Evolutionary conservation across 1,140 invertebrate genomes (phyloP).

Genomic region (Sesamia nonagrioides): DNA sequence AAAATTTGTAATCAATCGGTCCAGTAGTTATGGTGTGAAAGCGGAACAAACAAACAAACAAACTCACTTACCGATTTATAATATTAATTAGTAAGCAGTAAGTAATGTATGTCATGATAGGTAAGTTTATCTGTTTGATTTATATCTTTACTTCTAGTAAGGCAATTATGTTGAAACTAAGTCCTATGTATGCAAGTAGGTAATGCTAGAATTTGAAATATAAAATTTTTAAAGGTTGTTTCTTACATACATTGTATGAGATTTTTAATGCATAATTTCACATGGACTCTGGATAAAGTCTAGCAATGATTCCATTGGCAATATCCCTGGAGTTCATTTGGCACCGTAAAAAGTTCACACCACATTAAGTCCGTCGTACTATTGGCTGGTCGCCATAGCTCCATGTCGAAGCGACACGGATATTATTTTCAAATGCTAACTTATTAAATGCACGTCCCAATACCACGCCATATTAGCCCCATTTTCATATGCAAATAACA

Average conservation of each 20-base stretch:
- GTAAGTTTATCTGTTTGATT: neutral
- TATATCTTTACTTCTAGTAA: neutral
- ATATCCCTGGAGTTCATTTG: constrained; percentile 70
- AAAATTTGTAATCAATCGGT: too few species aligned
- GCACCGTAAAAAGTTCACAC: constrained; percentile 74
- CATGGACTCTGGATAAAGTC: constrained; percentile 41
- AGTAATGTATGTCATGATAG: neutral
- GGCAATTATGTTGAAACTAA: neutral
- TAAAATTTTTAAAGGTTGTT: too few species aligned
- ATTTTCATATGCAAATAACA: constrained; percentile 40
- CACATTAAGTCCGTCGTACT: constrained; percentile 67
- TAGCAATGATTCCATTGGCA: constrained; percentile 59
- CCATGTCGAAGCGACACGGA: constrained; percentile 53
- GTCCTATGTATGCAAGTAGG: neutral
- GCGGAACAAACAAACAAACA: too few species aligned
- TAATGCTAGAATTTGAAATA: neutral
- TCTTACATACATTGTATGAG: too few species aligned
- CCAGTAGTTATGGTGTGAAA: too few species aligned
- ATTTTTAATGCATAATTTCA: neutral
- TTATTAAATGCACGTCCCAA: constrained; percentile 52
- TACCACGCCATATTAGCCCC: neutral
- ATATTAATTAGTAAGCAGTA: too few species aligned
- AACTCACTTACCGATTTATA: too few species aligned
- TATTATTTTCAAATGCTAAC: constrained; percentile 60
- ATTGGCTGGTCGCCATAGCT: constrained; percentile 70